phyloP scores from a whole-genome alignment of 2,888 invertebrate genomes.

The Falcaria lacertinaria region DNA sequence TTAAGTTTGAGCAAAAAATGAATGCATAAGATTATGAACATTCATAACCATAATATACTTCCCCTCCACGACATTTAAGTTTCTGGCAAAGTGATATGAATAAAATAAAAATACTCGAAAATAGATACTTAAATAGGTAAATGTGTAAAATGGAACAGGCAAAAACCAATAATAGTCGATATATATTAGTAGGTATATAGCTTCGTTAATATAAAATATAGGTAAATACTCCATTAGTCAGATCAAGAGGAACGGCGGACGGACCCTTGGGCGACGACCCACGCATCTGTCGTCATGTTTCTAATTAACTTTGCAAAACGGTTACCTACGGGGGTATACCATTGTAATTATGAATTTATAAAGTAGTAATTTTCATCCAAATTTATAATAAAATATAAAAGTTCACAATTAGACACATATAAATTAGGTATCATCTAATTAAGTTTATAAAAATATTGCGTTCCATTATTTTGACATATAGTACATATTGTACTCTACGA shows the following conservation, averaged over 20 bases:
- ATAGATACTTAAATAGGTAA: not conserved
- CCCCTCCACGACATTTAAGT: too few relatives aligned
- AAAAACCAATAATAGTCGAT: not conserved
- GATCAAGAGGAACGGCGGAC: not conserved
- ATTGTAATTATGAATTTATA: not conserved
- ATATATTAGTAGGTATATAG: not conserved
- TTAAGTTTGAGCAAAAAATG: too few relatives aligned
- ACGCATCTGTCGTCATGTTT: not conserved
- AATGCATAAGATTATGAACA: too few relatives aligned
- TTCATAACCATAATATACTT: too few relatives aligned
- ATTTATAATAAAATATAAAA: not conserved
- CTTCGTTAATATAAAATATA: not conserved
- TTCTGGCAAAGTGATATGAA: too few relatives aligned
- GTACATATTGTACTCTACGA: too few relatives aligned
- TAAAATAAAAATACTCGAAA: too few relatives aligned
- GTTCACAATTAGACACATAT: not conserved
- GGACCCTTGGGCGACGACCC: not conserved
- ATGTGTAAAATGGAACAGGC: not conserved
- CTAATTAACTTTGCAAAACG: not conserved
- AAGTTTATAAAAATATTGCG: not conserved
- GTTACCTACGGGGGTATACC: not conserved
- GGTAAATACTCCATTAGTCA: not conserved
- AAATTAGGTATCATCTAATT: not conserved
- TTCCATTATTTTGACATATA: not conserved
- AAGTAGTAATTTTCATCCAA: not conserved